These are phyloP conservation scores for Calameuta idolon DNA, from an alignment of 2,888 invertebrate species.

Conservation along the genomic window DNA sequence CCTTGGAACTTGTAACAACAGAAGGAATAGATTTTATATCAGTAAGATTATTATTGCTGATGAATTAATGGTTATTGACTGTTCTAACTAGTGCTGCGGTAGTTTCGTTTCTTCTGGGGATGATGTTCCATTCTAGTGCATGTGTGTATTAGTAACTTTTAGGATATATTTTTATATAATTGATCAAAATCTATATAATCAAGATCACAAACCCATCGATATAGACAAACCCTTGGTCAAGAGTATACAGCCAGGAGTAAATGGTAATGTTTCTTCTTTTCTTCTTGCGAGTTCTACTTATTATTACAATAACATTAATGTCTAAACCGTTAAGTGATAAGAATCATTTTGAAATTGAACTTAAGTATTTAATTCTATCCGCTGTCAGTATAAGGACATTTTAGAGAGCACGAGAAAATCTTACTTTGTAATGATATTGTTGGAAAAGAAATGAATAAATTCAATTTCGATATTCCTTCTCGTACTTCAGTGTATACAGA, in stretches of 20 bases:
- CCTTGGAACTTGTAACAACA: not conserved
- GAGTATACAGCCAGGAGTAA: not conserved
- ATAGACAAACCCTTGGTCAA: not conserved
- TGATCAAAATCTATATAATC: not conserved
- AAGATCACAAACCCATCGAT: constrained; percentile 1
- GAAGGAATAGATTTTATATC: not conserved
- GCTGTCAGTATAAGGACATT: not conserved
- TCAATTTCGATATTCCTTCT: not conserved
- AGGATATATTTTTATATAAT: not conserved
- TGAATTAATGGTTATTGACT: constrained; percentile 5
- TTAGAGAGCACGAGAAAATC: not conserved
- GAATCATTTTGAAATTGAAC: not conserved
- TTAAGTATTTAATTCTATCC: not conserved
- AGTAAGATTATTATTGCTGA: not conserved
- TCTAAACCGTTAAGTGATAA: not conserved
- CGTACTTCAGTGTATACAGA: not conserved
- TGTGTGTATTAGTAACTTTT: not conserved
- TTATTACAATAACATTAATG: constrained; percentile 1
- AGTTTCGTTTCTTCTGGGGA: not conserved
- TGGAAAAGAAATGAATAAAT: not conserved
- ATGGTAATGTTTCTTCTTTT: not conserved
- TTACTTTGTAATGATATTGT: not conserved
- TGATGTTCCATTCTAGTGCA: not conserved
- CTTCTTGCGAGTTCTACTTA: not conserved
- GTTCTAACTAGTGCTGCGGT: not conserved